Base-by-base conservation (phyloP, 2,113 vertebrate species). In the Cichladusa arquata region DNA sequence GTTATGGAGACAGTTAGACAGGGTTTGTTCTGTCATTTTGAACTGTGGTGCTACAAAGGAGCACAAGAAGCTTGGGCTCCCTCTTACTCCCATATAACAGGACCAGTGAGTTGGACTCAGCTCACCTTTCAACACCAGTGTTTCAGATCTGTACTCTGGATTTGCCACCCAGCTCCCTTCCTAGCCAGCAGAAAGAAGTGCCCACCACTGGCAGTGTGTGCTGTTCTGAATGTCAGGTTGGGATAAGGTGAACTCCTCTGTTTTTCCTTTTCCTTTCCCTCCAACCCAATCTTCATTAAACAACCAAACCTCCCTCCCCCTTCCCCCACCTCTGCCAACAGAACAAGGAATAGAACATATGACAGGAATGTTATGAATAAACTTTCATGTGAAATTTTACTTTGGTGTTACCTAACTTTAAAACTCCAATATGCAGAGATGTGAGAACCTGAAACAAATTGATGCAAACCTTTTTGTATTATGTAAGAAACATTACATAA, bases 51-150 rank as follows among this genome's bases (percentile, higher is more conserved):
- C 8, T 64, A 12, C 12, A 36, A 54, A 25, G 40, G 40, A 42
- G 6, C 40, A 42, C 40, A 70, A 33, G 16, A 70, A 70, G 4
- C 3, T 34, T 73, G 28, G 19, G 9, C 3, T 82, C 14, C 16
- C 14, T n/a, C 36, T 23, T 57, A 17, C 23, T 62, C 13, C 33
- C 0, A 0, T 31, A 4, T 16, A 1, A 0, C 2, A 7, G 20
- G 11, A 51, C 3, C 12, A 60, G 2, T 13, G 17, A 8, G 2
- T 11, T 17, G 25, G 12, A 47, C 36, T 62, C 28, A 58, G 10
- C 5, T 78, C 29, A 31, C 14, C 29, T 81, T 50, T 18, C 44
- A 19, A 22, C 14, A 40, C 17, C 3, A 9, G 34, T 19, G 45
- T 5, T 17, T 88, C 51, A 56, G n/a, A 7, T 51, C 5, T 0